Evolutionary conservation across 1,140 invertebrate genomes (phyloP).

Genomic region (Trichoplusia ni): DNA sequence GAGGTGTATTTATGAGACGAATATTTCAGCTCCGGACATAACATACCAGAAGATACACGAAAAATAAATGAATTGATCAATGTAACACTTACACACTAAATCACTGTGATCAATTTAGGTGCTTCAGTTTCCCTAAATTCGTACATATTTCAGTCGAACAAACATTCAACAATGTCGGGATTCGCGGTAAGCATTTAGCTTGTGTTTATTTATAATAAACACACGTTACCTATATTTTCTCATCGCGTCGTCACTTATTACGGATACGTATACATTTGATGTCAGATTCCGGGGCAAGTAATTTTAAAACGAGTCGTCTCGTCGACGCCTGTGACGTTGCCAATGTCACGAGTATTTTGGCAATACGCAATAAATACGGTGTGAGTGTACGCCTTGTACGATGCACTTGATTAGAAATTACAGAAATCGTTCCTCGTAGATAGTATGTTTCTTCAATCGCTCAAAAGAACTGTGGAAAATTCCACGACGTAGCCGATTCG

Average conservation of each 20-base stretch:
- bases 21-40: background rate
- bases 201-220: slow-evolving; percentile 22
- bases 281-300: slow-evolving; percentile 40
- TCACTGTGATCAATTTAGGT: too few species aligned
- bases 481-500: slow-evolving; percentile 19
- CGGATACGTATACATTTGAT: slow-evolving; percentile 28
- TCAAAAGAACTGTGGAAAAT: slow-evolving; percentile 30
- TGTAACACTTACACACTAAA: too few species aligned
- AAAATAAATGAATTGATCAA: background rate
- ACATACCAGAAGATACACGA: background rate
- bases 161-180: background rate
- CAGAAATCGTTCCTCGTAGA: background rate
- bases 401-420: slow-evolving; percentile 13
- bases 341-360: slow-evolving; percentile 37
- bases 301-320: slow-evolving; percentile 47
- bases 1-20: slow-evolving; percentile 3
- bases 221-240: slow-evolving; percentile 9
- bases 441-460: slow-evolving; percentile 11
- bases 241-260: slow-evolving; percentile 12
- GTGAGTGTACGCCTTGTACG: background rate
- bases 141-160: background rate
- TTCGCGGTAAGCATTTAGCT: background rate
- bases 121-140: background rate
- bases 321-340: slow-evolving; percentile 45
- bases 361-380: background rate